Evolutionary conservation across 1,140 invertebrate genomes (phyloP), one percentile per base, ranked within the genome.

Genomic region (Cryptotermes secundus): DNA sequence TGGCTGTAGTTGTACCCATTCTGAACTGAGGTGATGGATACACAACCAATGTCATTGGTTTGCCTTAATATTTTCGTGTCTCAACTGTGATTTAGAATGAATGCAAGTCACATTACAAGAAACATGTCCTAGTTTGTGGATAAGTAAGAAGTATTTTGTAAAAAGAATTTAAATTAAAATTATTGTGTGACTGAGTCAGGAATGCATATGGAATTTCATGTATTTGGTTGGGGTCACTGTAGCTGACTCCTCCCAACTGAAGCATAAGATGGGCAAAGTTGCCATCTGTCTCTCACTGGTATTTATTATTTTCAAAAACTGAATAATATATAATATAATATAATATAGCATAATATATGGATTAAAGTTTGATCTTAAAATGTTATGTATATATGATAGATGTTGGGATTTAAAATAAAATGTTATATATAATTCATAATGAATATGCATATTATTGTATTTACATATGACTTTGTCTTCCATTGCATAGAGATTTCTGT

Each of bases 301-400:
- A 72, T 72, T 72, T 72, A 72, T 59, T 59, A 59, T 72, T 72
- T 81, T 22, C 19, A 35, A 81, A 81, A 81, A 80, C 31, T 26
- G 36, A 9, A 80, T 59, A 59, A 72, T 72, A 72, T 72, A 72
- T 72, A 72, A 38, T 72, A 72, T 26, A 72, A 72, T 49, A 19
- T 49, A 49, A 49, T 19, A 49, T 38, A n/a, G n/a, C n/a, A n/a
- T n/a, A 38, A 81, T 38, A 81, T 81, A 81, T 81, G 19, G 26
- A 81, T 81, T 31, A 26, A 81, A 81, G 34, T 38, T 81, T 45
- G 38, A 81, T 34, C 26, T 38, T 38, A 38, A 38, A 81, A 38
- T 45, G 80, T 81, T 81, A 81, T 45, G 38, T 81, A 81, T 38
- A 81, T 81, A 36, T 36, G 35, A 45, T 45, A 81, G 35, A 81